A percentile compares a stretch with the other conserved stretches of the same genome.
These are phyloP conservation scores for Lordiphosa clarofinis DNA, from an alignment of 1,140 invertebrate genomes.

Conservation along the genomic window DNA sequence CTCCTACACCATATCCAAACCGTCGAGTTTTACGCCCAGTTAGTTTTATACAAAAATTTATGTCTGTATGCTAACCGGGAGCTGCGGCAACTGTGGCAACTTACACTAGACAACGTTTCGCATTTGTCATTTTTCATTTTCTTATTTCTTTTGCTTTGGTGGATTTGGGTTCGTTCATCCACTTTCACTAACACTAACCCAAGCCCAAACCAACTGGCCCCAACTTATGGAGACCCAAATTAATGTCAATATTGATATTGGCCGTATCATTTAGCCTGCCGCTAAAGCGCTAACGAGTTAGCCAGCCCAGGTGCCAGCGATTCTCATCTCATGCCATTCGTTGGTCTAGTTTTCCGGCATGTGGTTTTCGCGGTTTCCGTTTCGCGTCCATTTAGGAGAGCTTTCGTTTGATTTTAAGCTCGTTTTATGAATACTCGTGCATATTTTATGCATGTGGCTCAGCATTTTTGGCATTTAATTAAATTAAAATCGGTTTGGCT, in stretches of 20 bases:
- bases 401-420: background rate
- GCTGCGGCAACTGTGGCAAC: no score
- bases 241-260: constrained; percentile 56
- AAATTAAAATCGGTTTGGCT: constrained; percentile 14
- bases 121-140: background rate
- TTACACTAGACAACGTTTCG: no score
- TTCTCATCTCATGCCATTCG: background rate
- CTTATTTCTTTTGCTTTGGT: background rate
- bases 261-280: constrained; percentile 30
- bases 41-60: no score
- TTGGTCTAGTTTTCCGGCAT: constrained; percentile 32
- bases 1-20: no score
- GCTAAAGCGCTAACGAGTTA: constrained; percentile 32
- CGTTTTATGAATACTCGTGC: constrained; percentile 8
- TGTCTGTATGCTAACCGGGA: no score
- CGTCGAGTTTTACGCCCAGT: no score
- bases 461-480: constrained; percentile 24
- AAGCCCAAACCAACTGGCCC: no score
- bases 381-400: constrained; percentile 18
- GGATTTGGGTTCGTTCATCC: no score
- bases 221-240: constrained; percentile 7
- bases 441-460: background rate
- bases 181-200: no score
- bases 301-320: constrained; percentile 11
- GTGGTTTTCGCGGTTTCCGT: constrained; percentile 34